Evolutionary conservation across 2,888 invertebrate genomes (phyloP).

Genomic region (Macropis europaea): DNA sequence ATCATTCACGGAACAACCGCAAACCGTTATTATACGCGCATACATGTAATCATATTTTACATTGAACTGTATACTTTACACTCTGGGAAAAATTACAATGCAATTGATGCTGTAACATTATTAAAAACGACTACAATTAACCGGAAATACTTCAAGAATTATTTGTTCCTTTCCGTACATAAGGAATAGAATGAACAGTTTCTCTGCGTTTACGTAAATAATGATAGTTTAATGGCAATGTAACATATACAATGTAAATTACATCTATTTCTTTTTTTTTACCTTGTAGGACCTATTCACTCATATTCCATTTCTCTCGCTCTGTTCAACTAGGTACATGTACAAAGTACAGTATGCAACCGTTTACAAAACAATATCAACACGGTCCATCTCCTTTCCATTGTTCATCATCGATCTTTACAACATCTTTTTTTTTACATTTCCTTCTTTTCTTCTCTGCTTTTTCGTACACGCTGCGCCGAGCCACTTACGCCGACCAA

Average conservation of each 20-base stretch:
- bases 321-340: slow-evolving; percentile 12
- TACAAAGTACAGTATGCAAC: slow-evolving; percentile 24
- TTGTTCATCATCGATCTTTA: slow-evolving; percentile 2
- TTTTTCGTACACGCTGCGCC: too few relatives aligned
- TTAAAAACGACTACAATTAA: too few relatives aligned
- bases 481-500: too few relatives aligned
- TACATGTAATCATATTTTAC: too few relatives aligned
- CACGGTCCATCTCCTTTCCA: neutral
- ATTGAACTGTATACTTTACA: too few relatives aligned
- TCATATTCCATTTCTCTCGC: slow-evolving; percentile 1
- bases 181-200: slow-evolving; percentile 9
- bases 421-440: neutral
- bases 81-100: too few relatives aligned
- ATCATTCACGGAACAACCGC: too few relatives aligned
- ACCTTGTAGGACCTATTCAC: slow-evolving; percentile 30
- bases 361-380: slow-evolving; percentile 23
- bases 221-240: slow-evolving; percentile 74
- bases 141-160: too few relatives aligned
- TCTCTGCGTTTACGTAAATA: slow-evolving; percentile 66
- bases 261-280: slow-evolving; percentile 47
- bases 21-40: too few relatives aligned
- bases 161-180: neutral
- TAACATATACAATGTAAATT: slow-evolving; percentile 69
- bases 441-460: neutral
- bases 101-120: too few relatives aligned